Percentiles rank a stretch among this genome's conserved stretches.
phyloP scores from a whole-genome alignment of 1,140 invertebrate species.

The Argopecten irradians region DNA sequence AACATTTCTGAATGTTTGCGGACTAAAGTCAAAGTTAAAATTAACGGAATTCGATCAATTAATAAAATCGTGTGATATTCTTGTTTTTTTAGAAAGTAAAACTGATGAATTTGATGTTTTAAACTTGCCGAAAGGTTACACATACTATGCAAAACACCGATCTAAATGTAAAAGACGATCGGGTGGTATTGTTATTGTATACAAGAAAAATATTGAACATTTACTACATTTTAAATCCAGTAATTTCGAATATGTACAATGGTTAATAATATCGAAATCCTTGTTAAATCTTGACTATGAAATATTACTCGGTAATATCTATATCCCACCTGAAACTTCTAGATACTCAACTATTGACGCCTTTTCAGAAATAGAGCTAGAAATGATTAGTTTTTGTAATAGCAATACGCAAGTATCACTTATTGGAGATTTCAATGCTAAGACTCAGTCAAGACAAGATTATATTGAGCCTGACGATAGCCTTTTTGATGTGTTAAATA shows the following conservation, averaged over 20 bases:
- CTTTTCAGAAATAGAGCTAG: constrained; percentile 8
- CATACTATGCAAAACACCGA: not conserved
- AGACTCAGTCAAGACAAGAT: too few species aligned
- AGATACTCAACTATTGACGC: constrained; percentile 13
- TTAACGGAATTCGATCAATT: not conserved
- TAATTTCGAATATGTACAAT: not conserved
- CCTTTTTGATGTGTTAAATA: not conserved
- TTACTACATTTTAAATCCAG: not conserved
- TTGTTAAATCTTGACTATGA: not conserved
- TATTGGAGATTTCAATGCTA: too few species aligned
- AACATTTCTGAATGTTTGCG: not conserved
- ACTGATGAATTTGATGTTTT: not conserved
- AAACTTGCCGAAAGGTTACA: not conserved
- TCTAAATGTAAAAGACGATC: constrained; percentile 4
- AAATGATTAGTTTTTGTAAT: not conserved
- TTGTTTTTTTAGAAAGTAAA: constrained; percentile 12
- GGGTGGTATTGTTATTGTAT: constrained; percentile 25
- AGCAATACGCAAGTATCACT: not conserved
- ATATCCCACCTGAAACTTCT: constrained; percentile 2
- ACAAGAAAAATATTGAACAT: constrained; percentile 19
- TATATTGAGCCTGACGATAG: too few species aligned
- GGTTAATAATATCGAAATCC: not conserved
- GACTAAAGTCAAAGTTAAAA: not conserved
- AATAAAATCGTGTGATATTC: not conserved
- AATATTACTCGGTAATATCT: not conserved